phyloP scores from a whole-genome alignment of 2,888 invertebrate genomes.

The Meiosimyza decipiens region DNA sequence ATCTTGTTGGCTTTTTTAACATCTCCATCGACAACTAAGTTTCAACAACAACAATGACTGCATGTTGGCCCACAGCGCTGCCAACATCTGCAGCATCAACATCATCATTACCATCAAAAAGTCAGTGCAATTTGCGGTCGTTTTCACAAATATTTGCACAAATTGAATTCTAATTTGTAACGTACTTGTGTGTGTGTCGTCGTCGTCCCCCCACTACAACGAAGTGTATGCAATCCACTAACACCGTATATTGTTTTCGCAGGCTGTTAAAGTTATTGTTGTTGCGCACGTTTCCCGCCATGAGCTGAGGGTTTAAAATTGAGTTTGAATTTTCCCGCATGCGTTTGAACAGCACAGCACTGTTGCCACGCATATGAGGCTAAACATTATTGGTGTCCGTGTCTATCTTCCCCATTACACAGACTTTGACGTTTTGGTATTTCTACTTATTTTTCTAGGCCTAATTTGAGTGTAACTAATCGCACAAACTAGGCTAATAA shows the following conservation, averaged over 20 bases:
- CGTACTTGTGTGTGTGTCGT: background rate
- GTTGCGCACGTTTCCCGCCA: background rate
- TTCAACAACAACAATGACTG: too few relatives aligned
- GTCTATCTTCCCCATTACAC: background rate
- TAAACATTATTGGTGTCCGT: constrained; percentile 4
- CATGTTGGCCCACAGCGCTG: too few relatives aligned
- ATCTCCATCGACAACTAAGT: too few relatives aligned
- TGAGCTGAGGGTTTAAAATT: background rate
- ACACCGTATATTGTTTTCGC: background rate
- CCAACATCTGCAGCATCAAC: background rate
- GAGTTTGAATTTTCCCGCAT: constrained; percentile 19
- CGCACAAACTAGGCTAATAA: constrained; percentile 50
- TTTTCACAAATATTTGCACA: constrained; percentile 34
- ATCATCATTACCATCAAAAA: constrained; percentile 18
- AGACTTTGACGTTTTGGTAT: background rate
- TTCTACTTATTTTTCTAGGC: constrained; percentile 3
- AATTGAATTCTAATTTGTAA: constrained; percentile 38
- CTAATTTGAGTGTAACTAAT: background rate
- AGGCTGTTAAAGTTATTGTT: background rate
- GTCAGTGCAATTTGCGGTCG: constrained; percentile 13
- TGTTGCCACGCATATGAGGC: constrained; percentile 47
- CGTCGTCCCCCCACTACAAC: background rate
- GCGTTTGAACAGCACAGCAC: constrained; percentile 19
- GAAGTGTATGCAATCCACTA: too few relatives aligned
- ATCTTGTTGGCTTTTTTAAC: constrained; percentile 3